Evolutionary conservation across 2,113 vertebrate species (phyloP).

Genomic region (Azemiops feae): DNA sequence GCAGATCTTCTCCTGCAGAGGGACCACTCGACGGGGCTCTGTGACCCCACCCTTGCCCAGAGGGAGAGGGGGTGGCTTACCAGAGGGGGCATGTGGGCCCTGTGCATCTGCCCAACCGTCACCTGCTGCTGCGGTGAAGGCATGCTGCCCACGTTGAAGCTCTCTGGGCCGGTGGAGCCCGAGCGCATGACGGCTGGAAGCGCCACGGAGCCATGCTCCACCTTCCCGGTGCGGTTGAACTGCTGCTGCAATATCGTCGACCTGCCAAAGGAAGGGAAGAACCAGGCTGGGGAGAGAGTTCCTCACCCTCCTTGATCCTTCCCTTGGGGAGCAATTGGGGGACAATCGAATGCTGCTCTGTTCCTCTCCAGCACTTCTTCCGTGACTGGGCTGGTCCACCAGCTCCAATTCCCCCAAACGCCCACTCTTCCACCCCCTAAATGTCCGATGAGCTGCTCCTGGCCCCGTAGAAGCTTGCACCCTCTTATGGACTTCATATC

Average conservation of each 20-base stretch:
- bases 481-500: not conserved
- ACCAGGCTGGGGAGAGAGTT: not conserved
- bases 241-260: constrained; percentile 97
- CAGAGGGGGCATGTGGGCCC: constrained; percentile 96
- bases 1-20: not conserved
- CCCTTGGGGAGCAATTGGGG: too few species aligned
- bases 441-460: not conserved
- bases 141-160: constrained; percentile 92
- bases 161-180: constrained; percentile 90
- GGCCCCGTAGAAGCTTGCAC: not conserved
- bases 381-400: not conserved
- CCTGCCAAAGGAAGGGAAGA: constrained; percentile 56
- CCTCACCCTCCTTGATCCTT: not conserved
- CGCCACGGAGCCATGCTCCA: constrained; percentile 91
- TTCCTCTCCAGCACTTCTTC: not conserved
- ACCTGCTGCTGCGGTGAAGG: constrained; percentile 94
- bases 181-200: constrained; percentile 95
- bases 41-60: not conserved
- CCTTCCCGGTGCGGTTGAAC: constrained; percentile 90
- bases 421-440: not conserved
- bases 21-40: not conserved
- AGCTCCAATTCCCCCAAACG: not conserved
- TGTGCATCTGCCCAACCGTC: constrained; percentile 95
- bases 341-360: not conserved
- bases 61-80: constrained; percentile 70